Base-by-base conservation (phyloP, 2,113 vertebrate species). In the Tautogolabrus adspersus region DNA sequence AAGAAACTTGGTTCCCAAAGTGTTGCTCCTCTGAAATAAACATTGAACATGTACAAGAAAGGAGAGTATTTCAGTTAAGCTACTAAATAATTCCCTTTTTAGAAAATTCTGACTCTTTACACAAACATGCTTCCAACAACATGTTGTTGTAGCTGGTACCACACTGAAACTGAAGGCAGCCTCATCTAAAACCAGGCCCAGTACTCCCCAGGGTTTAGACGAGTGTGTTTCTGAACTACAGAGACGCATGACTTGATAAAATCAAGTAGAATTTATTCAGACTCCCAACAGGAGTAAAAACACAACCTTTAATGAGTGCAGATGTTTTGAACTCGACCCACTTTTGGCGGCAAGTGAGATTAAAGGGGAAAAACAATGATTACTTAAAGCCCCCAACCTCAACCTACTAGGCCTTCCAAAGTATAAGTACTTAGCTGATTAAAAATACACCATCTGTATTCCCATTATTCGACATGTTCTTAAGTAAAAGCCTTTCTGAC, bases 261-360 rank as follows among this genome's bases (percentile, higher is more conserved):
- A 77, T 84, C 76, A 86, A 76, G 71, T 5, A 44, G 70, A 56
- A 88, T 80, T 65, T 75, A 75, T 86, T 83, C 55, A 23, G 23
- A 46, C 42, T 66, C 52, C 49, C 58, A 77, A 58, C 63, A 66
- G 69, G 12, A 80, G 57, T 22, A 12, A 18, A 44, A 72, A 56
- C 30, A 62, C 47, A 56, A 26, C 61, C 0, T 1, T 58, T 19
- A 30, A 47, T 15, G 37, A 61, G 40, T 54, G 49, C 57, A 66
- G 34, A 63, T 40, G 30, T 72, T 80, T 61, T 75, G 34, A 75
- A 23, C 38, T 18, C 9, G 13, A 57, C 55, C 63, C 57, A 67
- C 37, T 72, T 65, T 51, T 62, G 12, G 2, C 16, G 22, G 61
- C 13, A n/a, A 10, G 3, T 26, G 70, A 51, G 18, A 70, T 10